phyloP scores from a whole-genome alignment of 2,113 vertebrate species.

The Numida meleagris region DNA sequence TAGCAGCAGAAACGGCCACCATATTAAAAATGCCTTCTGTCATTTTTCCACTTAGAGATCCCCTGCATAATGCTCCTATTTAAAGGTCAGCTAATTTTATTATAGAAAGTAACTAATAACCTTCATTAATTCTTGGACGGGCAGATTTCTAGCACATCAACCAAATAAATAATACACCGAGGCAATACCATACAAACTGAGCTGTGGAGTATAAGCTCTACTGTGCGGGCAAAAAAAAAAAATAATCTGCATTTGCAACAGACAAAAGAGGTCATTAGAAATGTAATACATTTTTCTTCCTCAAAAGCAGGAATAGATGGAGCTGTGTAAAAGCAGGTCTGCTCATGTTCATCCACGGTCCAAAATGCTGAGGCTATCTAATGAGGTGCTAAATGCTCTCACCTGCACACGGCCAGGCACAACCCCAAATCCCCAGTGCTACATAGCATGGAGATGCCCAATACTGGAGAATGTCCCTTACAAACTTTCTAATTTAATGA shows the following conservation, averaged over 20 bases:
- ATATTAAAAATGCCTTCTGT: conserved; percentile 41
- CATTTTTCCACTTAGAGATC: conserved; percentile 44
- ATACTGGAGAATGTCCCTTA: neutral
- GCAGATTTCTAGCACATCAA: neutral
- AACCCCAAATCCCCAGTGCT: neutral
- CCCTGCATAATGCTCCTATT: conserved; percentile 12
- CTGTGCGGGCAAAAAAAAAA: neutral
- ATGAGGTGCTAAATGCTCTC: neutral
- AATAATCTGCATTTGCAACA: neutral
- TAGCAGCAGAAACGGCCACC: conserved; percentile 3
- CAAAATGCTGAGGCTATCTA: neutral
- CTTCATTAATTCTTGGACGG: conserved; percentile 45
- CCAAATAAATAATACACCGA: conserved; percentile 18
- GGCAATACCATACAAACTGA: neutral
- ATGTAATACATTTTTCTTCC: neutral
- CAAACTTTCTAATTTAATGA: neutral
- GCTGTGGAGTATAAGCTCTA: neutral
- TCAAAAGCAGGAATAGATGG: neutral
- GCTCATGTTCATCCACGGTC: neutral
- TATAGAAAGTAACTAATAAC: conserved; percentile 59
- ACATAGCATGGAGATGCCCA: neutral
- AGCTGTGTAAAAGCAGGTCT: neutral
- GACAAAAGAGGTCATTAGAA: conserved; percentile 18
- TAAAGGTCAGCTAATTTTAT: conserved; percentile 70
- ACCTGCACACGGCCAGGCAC: neutral